Conservation (phyloP, 2,113 vertebrate genomes). For the Siniperca knerii region DNA sequence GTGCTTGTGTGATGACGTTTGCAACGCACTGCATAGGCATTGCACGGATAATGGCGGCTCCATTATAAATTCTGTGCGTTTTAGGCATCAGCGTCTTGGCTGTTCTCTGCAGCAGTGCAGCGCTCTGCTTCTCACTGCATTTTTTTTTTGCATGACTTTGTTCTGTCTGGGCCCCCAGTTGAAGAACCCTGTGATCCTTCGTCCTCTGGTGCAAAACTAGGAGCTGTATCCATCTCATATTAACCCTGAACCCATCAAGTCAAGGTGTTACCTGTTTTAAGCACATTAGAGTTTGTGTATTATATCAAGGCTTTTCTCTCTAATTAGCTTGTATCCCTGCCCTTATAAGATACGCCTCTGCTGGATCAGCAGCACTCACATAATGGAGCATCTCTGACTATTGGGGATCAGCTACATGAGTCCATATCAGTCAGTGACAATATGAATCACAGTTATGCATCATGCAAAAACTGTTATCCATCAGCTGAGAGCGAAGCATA, state of each 20-base stretch:
- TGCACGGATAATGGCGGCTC: conserved; percentile 42
- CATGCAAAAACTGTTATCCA: conserved; percentile 25
- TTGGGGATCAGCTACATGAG: conserved; percentile 32
- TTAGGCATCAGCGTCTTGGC: conserved; percentile 56
- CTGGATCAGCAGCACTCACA: conserved; percentile 39
- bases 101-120: conserved; percentile 79
- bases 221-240: conserved; percentile 27
- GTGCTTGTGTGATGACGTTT: conserved; percentile 39
- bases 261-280: conserved; percentile 30
- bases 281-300: conserved; percentile 4
- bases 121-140: conserved; percentile 69
- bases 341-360: conserved; percentile 21
- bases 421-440: conserved; percentile 18
- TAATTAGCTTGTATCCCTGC: conserved; percentile 24
- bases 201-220: conserved; percentile 37
- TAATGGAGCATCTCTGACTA: conserved; percentile 34
- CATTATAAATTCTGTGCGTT: conserved; percentile 46
- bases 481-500: conserved; percentile 42
- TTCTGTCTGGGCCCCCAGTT: conserved; percentile 50
- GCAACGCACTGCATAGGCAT: conserved; percentile 32
- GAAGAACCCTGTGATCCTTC: conserved; percentile 52
- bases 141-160: conserved; percentile 51
- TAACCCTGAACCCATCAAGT: conserved; percentile 27
- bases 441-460: conserved; percentile 24
- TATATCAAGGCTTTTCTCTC: conserved; percentile 20